Evolutionary conservation across 2,113 vertebrate species (phyloP), one percentile per base, ranked within the genome.

Genomic region (Machaerirhynchus nigripectus): DNA sequence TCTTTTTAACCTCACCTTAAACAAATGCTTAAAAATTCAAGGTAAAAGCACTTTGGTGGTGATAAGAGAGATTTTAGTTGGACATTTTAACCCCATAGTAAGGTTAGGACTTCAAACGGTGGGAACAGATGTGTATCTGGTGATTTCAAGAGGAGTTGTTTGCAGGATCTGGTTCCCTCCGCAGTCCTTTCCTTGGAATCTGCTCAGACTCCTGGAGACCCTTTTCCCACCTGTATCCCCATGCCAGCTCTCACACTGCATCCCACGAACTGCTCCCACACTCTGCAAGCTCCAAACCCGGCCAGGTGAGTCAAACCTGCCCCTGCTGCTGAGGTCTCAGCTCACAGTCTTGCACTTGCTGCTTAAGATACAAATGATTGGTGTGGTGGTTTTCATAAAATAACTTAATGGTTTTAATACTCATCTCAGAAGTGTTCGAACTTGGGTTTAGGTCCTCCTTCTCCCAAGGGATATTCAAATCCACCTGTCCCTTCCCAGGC

Each of bases 401-500:
- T 84, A 75, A 74, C 63, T 83, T 88, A 42, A 81, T 91, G 52
- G 89, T 91, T 92, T 52, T 56, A 92, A 87, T 92, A 40, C 60
- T 87, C 1, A 37, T 52, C 91, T 97, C 86, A 93, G 95, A 97
- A 97, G 95, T 95, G 94, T 95, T 95, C 35, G 6, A 63, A 60
- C 80, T 78, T 23, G 56, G 93, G 91, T 87, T 92, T 93, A 80
- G 35, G 91, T 95, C 65, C 94, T 95, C 47, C 83, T 96, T 63
- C 92, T 96, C 94, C 73, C 74, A 77, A 81, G 93, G 91, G 86
- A 81, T 96, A 95, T 97, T 95, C 94, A 97, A 97, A 97, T 97
- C 35, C 69, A 67, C 84, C 73, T 97, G 94, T 91, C 86, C 94
- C 96, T 96, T 97, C 96, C 96, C 96, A 96, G 94, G 93, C 96